Base-by-base conservation (phyloP, 1,140 invertebrate species). In the Homarus americanus region DNA sequence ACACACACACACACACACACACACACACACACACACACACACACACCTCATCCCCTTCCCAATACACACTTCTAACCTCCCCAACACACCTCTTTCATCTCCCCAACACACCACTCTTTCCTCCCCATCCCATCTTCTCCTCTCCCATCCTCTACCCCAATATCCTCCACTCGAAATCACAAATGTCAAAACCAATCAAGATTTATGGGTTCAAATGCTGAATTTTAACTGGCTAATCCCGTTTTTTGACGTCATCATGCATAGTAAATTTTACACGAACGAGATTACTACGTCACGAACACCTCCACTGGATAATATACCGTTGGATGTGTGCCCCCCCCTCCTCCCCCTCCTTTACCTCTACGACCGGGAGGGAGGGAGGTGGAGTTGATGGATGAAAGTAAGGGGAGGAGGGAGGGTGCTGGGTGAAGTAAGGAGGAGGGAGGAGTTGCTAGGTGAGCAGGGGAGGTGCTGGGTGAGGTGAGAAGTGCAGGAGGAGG, bases 151-250 rank as follows among this genome's bases (percentile, higher is more conserved):
- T 15, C 15, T 44, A 20, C 3, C 78, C 24, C 58, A 40, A 69
- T 34, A 24, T 17, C 34, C 53, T 83, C 24, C 32, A 83, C 63
- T 83, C 53, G n/a, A 40, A 66, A 83, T 66, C 34, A 83, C n/a
- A 83, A 63, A 66, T 20, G 63, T 41, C 34, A 66, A 28, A 66
- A 69, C 28, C 63, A 83, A 83, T 69, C 63, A 69, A n/a, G 38
- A 69, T 69, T 72, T 83, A 83, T 38, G 34, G 32, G 9, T 41
- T 24, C 28, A 69, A 66, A 69, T 40, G 28, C 44, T 10, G 3
- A 53, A n/a, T 80, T 53, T 80, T 53, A 53, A 28, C 44, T 3
- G 49, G 78, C 41, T 80, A 53, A 80, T 80, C 44, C 41, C 41
- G n/a, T 49, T 80, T 80, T 80, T 53, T 80, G 28, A 34, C 41